phyloP scores from a whole-genome alignment of 2,888 invertebrate species.

The Chrysodeixis includens region DNA sequence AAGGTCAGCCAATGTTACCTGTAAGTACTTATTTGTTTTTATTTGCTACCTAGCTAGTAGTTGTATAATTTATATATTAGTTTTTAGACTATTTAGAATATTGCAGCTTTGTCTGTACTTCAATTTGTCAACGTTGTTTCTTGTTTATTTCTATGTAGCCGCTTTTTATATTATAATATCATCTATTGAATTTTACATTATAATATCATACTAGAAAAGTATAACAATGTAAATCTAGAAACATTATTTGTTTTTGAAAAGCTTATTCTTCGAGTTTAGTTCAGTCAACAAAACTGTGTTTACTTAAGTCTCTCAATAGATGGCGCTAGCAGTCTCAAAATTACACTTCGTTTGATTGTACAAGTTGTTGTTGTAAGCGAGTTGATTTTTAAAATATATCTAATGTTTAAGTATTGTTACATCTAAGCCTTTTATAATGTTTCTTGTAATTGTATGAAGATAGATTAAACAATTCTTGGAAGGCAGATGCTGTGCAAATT shows the following conservation, averaged over 20 bases:
- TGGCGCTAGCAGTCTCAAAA: constrained; percentile 72
- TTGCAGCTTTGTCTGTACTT: neutral
- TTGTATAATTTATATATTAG: constrained; percentile 7
- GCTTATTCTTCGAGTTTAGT: constrained; percentile 4
- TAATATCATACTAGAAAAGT: neutral
- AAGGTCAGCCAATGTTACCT: constrained; percentile 28
- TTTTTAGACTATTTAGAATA: neutral
- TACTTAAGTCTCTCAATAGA: constrained; percentile 61
- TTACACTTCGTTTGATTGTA: constrained; percentile 6
- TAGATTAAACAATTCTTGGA: no score
- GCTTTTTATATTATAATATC: neutral
- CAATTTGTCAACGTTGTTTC: neutral
- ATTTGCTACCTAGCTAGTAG: constrained; percentile 8
- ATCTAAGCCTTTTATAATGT: no score
- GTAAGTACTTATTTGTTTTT: constrained; percentile 11
- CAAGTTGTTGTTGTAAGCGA: neutral
- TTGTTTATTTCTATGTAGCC: neutral
- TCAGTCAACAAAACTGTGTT: constrained; percentile 27
- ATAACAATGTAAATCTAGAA: neutral
- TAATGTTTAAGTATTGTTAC: neutral
- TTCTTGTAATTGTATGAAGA: no score
- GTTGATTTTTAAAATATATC: neutral
- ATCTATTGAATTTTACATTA: neutral
- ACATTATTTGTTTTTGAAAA: neutral
- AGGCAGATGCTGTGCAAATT: no score